These are phyloP conservation scores for Eulemur mongoz DNA, from an alignment of 2,797 vertebrate genomes.

Conservation along the genomic window DNA sequence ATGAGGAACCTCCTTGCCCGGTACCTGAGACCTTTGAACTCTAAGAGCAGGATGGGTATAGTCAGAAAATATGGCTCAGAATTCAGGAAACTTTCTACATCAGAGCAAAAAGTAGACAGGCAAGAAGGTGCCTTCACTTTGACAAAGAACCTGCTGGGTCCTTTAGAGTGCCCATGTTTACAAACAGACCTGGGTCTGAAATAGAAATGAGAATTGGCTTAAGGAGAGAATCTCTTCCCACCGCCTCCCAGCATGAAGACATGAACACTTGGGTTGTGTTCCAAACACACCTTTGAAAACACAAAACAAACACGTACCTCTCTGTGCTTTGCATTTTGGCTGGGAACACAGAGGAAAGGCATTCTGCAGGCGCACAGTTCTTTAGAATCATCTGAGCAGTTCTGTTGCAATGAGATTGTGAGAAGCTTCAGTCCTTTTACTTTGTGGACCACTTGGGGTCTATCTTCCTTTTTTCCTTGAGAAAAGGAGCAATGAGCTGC, in stretches of 20 bases:
- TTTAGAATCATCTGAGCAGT: accelerated
- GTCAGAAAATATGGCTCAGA: neutral
- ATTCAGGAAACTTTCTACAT: neutral
- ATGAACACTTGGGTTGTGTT: accelerated
- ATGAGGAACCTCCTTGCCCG: neutral
- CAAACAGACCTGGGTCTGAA: too few relatives aligned
- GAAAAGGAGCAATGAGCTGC: neutral
- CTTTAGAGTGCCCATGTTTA: neutral
- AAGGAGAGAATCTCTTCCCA: neutral
- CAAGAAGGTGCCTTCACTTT: neutral
- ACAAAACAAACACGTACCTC: neutral
- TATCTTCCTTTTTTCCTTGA: neutral
- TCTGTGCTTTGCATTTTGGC: neutral
- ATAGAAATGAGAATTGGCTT: neutral
- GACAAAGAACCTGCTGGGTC: neutral
- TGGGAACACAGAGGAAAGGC: neutral
- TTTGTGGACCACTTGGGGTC: accelerated
- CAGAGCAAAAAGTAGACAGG: neutral
- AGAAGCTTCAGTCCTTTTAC: neutral
- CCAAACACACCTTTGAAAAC: neutral
- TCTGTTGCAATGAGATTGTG: neutral
- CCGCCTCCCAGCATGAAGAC: accelerated
- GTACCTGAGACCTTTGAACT: accelerated
- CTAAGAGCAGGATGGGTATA: too few relatives aligned
- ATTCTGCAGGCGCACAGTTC: neutral